Conservation (phyloP, 2,797 vertebrate species). For the Lacerta agilis region DNA sequence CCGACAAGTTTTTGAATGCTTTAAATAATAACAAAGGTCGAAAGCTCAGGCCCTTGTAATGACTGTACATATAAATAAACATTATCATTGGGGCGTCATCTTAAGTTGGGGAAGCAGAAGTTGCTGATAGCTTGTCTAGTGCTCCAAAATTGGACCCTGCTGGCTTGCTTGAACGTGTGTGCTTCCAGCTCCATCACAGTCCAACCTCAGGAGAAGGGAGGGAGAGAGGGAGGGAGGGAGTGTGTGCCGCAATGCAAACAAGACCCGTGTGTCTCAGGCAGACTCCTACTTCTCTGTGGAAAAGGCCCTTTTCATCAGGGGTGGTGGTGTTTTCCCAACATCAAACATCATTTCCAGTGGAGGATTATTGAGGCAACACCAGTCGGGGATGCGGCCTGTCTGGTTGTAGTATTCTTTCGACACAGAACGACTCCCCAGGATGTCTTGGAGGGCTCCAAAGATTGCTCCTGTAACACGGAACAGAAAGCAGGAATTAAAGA, state of each 20-base stretch:
- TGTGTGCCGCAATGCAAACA: neutral
- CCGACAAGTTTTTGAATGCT: neutral
- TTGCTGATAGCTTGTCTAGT: neutral
- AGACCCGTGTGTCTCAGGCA: neutral
- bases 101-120: neutral
- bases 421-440: slow-evolving; percentile 94
- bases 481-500: neutral
- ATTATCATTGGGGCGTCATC: neutral
- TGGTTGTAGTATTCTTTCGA: slow-evolving; percentile 97
- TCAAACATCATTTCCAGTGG: slow-evolving; percentile 92
- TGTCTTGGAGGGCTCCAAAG: slow-evolving; percentile 96
- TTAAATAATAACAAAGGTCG: slow-evolving; percentile 43
- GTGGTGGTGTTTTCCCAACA: slow-evolving; percentile 89
- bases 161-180: neutral
- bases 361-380: slow-evolving; percentile 94
- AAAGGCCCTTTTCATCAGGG: slow-evolving; percentile 95
- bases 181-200: neutral
- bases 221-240: neutral
- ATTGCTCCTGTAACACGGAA: slow-evolving; percentile 84
- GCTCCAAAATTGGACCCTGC: slow-evolving; percentile 13
- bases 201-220: neutral
- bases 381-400: slow-evolving; percentile 93
- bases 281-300: slow-evolving; percentile 92
- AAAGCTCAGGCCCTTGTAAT: slow-evolving; percentile 11
- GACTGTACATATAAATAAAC: slow-evolving; percentile 64